phyloP scores from a whole-genome alignment of 2,113 vertebrate species.

The Echinops telfairi region DNA sequence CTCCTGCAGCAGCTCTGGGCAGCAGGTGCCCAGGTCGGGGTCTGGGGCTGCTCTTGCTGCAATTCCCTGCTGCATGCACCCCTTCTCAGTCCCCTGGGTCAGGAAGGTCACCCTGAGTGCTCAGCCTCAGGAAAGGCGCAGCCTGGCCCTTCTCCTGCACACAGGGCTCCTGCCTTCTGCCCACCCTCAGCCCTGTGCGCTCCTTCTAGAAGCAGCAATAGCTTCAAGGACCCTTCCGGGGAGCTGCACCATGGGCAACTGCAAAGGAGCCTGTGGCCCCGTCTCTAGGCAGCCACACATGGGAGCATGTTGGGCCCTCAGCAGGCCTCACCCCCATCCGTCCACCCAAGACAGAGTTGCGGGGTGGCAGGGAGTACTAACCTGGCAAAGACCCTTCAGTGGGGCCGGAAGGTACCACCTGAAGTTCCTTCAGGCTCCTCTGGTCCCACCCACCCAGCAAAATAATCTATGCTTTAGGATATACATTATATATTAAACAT shows the following conservation, averaged over 20 bases:
- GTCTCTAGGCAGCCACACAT: not conserved
- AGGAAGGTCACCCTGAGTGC: not conserved
- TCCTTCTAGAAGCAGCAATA: not conserved
- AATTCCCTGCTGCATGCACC: not conserved
- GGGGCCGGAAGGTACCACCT: not conserved
- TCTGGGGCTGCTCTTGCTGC: not conserved
- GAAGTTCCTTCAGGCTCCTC: conserved; percentile 28
- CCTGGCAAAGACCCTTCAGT: not conserved
- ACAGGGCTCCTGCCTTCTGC: not conserved
- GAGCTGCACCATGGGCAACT: not conserved
- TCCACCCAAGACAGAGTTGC: not conserved
- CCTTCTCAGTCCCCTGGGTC: not conserved
- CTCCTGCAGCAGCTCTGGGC: not conserved
- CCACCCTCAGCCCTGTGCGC: not conserved
- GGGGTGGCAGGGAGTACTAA: not conserved
- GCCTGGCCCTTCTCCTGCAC: not conserved
- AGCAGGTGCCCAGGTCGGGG: not conserved
- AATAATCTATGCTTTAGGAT: conserved; percentile 66
- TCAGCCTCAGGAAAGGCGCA: not conserved
- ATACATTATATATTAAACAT: conserved; percentile 84
- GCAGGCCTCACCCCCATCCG: not conserved
- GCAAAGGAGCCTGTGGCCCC: not conserved
- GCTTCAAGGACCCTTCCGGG: not conserved
- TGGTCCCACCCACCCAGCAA: conserved; percentile 56
- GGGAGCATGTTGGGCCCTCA: not conserved